Percentiles rank a stretch among this genome's conserved stretches.
Conservation (phyloP, 2,113 vertebrate genomes). For the Seriola quinqueradiata region DNA sequence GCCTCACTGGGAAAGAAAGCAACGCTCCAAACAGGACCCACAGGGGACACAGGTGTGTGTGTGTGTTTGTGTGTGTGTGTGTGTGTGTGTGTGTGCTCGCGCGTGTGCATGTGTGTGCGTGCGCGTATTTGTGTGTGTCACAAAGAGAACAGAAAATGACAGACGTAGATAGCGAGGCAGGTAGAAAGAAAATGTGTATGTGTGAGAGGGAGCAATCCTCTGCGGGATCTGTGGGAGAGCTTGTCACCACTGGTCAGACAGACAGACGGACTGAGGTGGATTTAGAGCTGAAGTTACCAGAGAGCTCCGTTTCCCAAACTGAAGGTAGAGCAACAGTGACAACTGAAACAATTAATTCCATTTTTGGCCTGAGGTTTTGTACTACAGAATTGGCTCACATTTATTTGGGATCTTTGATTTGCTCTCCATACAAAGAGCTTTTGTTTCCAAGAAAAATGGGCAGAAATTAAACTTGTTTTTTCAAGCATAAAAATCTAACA, state of each 20-base stretch:
- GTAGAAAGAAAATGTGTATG: slow-evolving; percentile 42
- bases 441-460: background rate
- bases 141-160: slow-evolving; percentile 62
- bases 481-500: background rate
- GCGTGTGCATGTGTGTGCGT: background rate
- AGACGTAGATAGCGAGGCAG: slow-evolving; percentile 51
- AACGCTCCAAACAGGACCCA: slow-evolving; percentile 70
- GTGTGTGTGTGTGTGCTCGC: background rate
- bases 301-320: slow-evolving; percentile 9
- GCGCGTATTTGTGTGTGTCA: slow-evolving; percentile 33
- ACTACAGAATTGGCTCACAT: background rate
- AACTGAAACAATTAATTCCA: background rate
- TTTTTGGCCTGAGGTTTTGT: background rate
- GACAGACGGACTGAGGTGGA: slow-evolving; percentile 15
- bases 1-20: slow-evolving; percentile 73
- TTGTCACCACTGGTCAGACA: slow-evolving; percentile 59
- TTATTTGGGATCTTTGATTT: background rate
- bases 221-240: slow-evolving; percentile 44
- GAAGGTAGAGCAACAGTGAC: background rate
- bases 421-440: background rate
- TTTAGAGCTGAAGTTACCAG: slow-evolving; percentile 44
- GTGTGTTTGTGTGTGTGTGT: background rate
- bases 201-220: slow-evolving; percentile 37
- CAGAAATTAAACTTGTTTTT: background rate
- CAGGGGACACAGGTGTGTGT: slow-evolving; percentile 63